These are phyloP conservation scores for Enteromius afrohamiltoni DNA, from an alignment of 2,797 vertebrate species.

Conservation along the genomic window DNA sequence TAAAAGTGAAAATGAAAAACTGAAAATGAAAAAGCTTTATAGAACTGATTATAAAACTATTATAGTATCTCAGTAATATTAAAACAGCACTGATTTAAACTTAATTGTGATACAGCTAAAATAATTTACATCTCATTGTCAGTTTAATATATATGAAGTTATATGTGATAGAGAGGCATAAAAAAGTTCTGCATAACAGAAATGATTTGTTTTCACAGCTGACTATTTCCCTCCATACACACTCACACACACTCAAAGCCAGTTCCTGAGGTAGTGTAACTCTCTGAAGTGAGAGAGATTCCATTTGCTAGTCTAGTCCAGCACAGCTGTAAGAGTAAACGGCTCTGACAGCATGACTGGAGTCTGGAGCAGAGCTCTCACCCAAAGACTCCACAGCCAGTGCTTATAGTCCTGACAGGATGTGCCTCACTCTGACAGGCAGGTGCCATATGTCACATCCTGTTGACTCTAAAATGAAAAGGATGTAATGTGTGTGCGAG, in stretches of 20 bases:
- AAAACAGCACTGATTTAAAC: background rate
- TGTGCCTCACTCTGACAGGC: conserved; percentile 29
- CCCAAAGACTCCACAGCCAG: conserved; percentile 5
- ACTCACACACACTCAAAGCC: conserved; percentile 14
- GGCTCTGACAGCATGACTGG: conserved; percentile 36
- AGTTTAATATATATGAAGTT: background rate
- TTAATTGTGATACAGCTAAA: background rate
- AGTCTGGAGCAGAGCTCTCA: conserved; percentile 30
- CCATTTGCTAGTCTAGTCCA: conserved; percentile 36
- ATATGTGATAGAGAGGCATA: background rate
- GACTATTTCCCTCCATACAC: background rate
- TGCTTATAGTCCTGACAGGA: conserved; percentile 24
- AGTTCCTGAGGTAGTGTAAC: conserved; percentile 10
- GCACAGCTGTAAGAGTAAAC: conserved; percentile 37
- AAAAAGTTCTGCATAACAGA: background rate
- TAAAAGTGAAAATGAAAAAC: background rate
- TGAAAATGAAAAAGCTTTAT: background rate
- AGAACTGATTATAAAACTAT: background rate
- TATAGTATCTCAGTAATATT: background rate
- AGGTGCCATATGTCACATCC: conserved; percentile 42
- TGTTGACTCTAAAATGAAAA: conserved; percentile 23
- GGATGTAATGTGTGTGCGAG: conserved; percentile 13
- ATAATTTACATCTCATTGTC: background rate
- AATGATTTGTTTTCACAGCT: background rate
- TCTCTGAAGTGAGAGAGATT: conserved; percentile 41